Evolutionary conservation across 2,888 invertebrate species (phyloP).

Genomic region (Drosophila mettleri): DNA sequence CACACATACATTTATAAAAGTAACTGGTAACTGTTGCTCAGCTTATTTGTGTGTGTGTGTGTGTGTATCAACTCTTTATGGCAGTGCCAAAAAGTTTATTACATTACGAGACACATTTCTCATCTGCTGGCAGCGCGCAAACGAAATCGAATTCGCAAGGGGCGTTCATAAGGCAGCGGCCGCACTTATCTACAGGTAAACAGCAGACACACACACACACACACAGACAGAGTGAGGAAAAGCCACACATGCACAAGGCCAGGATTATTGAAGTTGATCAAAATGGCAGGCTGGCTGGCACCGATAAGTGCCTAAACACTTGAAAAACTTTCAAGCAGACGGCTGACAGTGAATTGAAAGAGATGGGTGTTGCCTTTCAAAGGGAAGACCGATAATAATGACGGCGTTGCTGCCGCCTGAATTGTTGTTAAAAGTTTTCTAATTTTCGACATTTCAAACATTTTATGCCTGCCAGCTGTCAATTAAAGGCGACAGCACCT

Average conservation of each 20-base stretch:
- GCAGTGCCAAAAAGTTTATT: constrained; percentile 64
- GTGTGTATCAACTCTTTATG: constrained; percentile 64
- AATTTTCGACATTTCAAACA: constrained; percentile 79
- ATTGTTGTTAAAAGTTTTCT: constrained; percentile 80
- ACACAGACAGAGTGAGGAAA: not conserved
- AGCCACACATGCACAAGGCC: constrained; percentile 14
- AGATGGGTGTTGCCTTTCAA: constrained; percentile 30
- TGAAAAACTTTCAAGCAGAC: constrained; percentile 63
- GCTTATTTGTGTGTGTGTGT: constrained; percentile 6
- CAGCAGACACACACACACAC: constrained; percentile 34
- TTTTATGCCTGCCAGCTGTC: constrained; percentile 79
- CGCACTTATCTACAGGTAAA: constrained; percentile 71
- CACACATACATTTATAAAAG: not conserved
- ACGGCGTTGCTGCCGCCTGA: constrained; percentile 53
- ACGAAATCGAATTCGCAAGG: constrained; percentile 71
- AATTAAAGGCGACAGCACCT: constrained; percentile 78
- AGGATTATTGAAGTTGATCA: constrained; percentile 78
- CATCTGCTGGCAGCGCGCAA: constrained; percentile 39
- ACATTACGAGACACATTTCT: constrained; percentile 57
- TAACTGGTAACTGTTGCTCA: constrained; percentile 69
- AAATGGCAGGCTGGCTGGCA: constrained; percentile 61
- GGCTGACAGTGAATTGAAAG: constrained; percentile 4
- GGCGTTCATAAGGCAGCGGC: constrained; percentile 53
- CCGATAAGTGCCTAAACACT: constrained; percentile 77
- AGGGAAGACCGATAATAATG: constrained; percentile 70